These are phyloP conservation scores for Nemurella pictetii DNA, from an alignment of 2,888 invertebrate species.

Conservation along the genomic window DNA sequence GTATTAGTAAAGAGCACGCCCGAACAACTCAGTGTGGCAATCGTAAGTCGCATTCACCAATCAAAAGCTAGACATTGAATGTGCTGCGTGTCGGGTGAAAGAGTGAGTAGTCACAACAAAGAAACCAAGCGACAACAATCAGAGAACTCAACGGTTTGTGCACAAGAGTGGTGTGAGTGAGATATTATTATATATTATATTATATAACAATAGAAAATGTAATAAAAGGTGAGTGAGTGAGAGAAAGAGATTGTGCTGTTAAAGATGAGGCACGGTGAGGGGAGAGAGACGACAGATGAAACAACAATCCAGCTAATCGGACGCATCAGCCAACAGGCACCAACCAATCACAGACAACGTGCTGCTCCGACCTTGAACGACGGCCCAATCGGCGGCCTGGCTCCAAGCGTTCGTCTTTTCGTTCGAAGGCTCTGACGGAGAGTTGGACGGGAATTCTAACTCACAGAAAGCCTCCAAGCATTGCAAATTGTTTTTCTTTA, in stretches of 20 bases:
- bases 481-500: neutral
- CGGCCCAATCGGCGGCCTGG: neutral
- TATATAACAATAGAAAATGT: neutral
- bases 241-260: conserved; percentile 36
- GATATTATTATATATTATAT: no score
- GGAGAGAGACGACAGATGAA: conserved; percentile 52
- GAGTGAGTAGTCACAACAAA: conserved; percentile 16
- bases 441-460: neutral
- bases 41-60: conserved; percentile 1
- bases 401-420: neutral
- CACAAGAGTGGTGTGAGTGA: conserved; percentile 43
- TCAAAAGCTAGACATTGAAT: conserved; percentile 21
- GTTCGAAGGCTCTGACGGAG: neutral
- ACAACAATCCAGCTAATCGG: conserved; percentile 41
- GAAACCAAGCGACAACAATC: conserved; percentile 27
- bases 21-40: neutral
- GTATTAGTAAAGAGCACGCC: conserved; percentile 20
- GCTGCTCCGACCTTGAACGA: neutral
- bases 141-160: conserved; percentile 18
- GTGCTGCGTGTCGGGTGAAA: conserved; percentile 25
- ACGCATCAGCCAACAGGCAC: conserved; percentile 53
- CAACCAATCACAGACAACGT: conserved; percentile 51
- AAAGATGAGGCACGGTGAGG: conserved; percentile 48
- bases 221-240: conserved; percentile 45
- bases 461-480: neutral